Conservation (phyloP, 2,888 invertebrate genomes). For the Eurytoma californica region DNA sequence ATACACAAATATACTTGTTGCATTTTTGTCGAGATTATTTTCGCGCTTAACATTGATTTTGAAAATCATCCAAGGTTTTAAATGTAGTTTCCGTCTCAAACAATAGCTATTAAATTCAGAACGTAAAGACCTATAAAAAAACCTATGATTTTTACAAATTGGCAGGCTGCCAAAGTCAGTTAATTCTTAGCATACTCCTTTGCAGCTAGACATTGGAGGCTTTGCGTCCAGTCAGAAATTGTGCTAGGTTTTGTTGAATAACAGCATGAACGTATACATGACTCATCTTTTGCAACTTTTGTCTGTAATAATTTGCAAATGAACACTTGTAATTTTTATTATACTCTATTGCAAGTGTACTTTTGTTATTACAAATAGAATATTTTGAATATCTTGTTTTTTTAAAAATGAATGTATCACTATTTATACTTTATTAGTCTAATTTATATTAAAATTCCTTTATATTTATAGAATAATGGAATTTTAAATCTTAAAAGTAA, state of each 20-base stretch:
- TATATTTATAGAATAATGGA: neutral
- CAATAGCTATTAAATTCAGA: constrained; percentile 39
- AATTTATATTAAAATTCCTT: neutral
- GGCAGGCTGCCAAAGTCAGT: constrained; percentile 32
- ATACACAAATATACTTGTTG: neutral
- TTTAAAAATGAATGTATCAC: neutral
- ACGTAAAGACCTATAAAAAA: constrained; percentile 49
- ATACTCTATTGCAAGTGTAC: neutral
- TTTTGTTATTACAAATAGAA: neutral
- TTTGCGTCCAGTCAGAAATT: constrained; percentile 12
- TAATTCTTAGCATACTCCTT: constrained; percentile 37
- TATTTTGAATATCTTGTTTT: neutral
- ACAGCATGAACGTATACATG: neutral
- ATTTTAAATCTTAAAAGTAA: neutral
- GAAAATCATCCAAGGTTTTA: neutral
- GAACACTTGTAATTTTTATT: neutral
- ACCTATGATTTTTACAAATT: constrained; percentile 46
- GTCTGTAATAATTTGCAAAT: neutral
- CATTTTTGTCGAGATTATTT: neutral
- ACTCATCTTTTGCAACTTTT: neutral
- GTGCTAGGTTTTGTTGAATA: constrained; percentile 29
- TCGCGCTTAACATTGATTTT: constrained; percentile 4
- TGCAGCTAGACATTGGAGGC: constrained; percentile 19
- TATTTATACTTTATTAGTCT: neutral
- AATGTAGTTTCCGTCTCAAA: constrained; percentile 2